Evolutionary conservation across 2,797 vertebrate species (phyloP).

Genomic region (Etheostoma perlongum): DNA sequence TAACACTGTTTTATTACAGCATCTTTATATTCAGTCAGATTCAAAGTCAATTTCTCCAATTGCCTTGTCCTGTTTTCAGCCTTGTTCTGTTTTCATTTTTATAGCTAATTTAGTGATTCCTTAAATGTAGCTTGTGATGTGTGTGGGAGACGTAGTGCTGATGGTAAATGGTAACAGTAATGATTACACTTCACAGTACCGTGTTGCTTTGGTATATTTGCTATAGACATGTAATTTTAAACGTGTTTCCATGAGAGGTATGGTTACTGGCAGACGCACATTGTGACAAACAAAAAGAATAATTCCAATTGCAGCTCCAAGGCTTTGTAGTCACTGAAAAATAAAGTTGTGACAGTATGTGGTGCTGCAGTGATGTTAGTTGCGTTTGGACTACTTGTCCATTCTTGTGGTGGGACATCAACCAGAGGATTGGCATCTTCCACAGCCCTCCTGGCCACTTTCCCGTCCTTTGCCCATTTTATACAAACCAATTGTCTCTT

Average conservation of each 20-base stretch:
- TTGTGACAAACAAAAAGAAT: not conserved
- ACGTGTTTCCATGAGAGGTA: not conserved
- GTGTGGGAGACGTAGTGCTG: not conserved
- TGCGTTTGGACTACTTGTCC: not conserved
- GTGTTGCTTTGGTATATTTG: not conserved
- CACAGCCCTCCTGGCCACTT: not conserved
- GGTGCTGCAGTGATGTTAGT: conserved; percentile 5
- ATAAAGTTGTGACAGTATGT: not conserved
- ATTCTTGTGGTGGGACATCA: not conserved
- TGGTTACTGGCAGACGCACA: not conserved
- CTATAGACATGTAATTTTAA: not conserved
- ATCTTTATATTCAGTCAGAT: conserved; percentile 4
- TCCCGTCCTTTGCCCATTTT: conserved; percentile 25
- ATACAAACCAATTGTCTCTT: conserved; percentile 52
- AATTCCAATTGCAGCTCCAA: conserved; percentile 3
- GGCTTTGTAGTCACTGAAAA: not conserved
- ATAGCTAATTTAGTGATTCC: conserved; percentile 1
- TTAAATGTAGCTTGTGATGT: not conserved
- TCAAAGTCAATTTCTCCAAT: conserved; percentile 20
- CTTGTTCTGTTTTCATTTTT: conserved; percentile 3
- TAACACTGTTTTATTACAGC: not conserved
- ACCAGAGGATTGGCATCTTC: not conserved
- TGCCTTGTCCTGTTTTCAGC: conserved; percentile 1
- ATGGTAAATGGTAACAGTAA: not conserved
- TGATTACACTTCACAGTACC: conserved; percentile 14